phyloP scores from a whole-genome alignment of 2,888 invertebrate species.

The Pogonocherus hispidulus region DNA sequence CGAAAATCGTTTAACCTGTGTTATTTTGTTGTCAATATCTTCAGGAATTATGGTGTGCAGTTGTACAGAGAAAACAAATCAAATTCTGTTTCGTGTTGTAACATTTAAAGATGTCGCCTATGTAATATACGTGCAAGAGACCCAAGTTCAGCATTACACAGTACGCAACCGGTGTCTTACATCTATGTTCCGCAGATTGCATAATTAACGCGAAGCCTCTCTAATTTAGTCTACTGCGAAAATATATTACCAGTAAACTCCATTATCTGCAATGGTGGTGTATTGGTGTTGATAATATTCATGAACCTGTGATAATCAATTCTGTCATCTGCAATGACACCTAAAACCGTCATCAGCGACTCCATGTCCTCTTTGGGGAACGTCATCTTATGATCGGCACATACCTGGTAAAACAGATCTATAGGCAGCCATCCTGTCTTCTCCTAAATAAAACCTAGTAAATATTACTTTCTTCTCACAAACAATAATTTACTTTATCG shows the following conservation, averaged over 20 bases:
- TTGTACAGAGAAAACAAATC: no score
- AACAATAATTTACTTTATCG: constrained; percentile 56
- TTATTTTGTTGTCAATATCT: no score
- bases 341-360: constrained; percentile 68
- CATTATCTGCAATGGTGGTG: constrained; percentile 40
- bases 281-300: constrained; percentile 66
- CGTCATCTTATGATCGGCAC: constrained; percentile 67
- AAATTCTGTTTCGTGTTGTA: no score
- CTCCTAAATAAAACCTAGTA: constrained; percentile 52
- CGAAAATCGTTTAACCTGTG: no score
- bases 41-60: no score
- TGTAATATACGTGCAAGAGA: no score
- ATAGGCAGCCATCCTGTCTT: constrained; percentile 70
- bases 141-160: no score
- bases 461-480: not conserved
- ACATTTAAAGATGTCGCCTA: no score
- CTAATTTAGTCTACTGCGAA: no score
- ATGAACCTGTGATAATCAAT: constrained; percentile 71
- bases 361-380: constrained; percentile 71
- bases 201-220: no score
- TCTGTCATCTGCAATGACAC: constrained; percentile 68
- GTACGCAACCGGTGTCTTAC: no score
- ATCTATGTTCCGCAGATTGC: no score
- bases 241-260: constrained; percentile 44
- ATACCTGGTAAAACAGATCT: constrained; percentile 68